Base-by-base conservation (phyloP, 2,113 vertebrate species). In the Hoplias malabaricus region DNA sequence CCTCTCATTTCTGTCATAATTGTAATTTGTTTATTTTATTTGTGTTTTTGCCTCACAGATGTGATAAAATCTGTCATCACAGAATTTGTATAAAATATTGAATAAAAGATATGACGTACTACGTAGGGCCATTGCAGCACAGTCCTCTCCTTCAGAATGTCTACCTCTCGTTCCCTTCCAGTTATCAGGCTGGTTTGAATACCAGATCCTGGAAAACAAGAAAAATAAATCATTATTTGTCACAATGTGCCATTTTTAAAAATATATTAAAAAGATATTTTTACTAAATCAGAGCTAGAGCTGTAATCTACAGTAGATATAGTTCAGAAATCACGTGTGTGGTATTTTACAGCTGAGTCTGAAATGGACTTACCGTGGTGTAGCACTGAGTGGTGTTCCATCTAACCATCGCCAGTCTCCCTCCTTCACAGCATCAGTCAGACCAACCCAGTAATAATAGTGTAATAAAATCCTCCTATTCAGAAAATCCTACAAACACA, bases 361-460 rank as follows among this genome's bases (percentile, higher is more conserved):
- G 21, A 59, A 6, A 59, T 29, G 27, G 31, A 61, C 31, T 16
- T 33, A 61, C 57, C 1, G 7, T 33, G 13, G 14, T 33, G 57
- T 19, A 4, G 6, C 7, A 61, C 29, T 61, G 57, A 61, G 57
- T 16, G 4, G 11, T 61, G 57, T 33, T 33, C 57, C 57, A 6
- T 61, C 57, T 34, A 61, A 61, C 57, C 57, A 61, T 27, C 31
- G 31, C 57, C 57, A 61, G 57, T 19, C 57, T 19, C 29, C 29
- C 31, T 61, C 57, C 57, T 33, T 61, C 31, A 61, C 29, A 61
- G 57, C 57, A 34, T 61, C 31, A 61, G 57, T 61, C 57, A 61
- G 57, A 5, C 57, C 57, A 7, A 61, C 14, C 57, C 57, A 61
- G 57, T 61, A 61, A 5, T n/a, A 0, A 27, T 19, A n/a, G 2